A percentile compares a stretch with the other conserved stretches of the same genome.
Conservation (phyloP, 2,797 vertebrate species). For the Sebastes diaconus region DNA sequence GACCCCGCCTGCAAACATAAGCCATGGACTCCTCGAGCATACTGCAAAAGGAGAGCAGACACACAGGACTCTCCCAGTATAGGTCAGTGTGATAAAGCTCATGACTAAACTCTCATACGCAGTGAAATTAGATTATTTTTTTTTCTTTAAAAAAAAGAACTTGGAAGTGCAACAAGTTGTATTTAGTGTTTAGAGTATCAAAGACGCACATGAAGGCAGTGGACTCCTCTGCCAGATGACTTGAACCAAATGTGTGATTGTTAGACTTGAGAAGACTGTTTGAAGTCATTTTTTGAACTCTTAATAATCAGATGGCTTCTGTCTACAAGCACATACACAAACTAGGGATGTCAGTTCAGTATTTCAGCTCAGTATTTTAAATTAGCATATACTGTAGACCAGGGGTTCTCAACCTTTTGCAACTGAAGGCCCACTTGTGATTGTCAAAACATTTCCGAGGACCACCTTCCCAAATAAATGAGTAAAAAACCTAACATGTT, state of each 20-base stretch:
- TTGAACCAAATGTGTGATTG: too few species aligned
- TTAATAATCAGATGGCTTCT: not conserved
- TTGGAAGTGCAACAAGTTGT: not conserved
- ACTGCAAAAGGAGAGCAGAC: constrained; percentile 77
- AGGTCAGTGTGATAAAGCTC: constrained; percentile 45
- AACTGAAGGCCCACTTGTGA: too few species aligned
- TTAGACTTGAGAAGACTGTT: not conserved
- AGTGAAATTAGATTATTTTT: too few species aligned
- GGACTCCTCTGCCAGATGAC: not conserved
- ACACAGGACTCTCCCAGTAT: not conserved
- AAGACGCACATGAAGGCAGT: not conserved
- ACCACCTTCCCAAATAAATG: too few species aligned
- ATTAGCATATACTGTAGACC: too few species aligned
- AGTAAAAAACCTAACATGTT: too few species aligned
- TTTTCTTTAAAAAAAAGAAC: too few species aligned
- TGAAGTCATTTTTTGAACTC: not conserved
- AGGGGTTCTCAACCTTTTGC: too few species aligned
- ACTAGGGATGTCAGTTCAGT: too few species aligned
- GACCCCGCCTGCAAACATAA: constrained; percentile 83
- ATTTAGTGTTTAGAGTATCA: not conserved
- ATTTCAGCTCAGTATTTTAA: too few species aligned
- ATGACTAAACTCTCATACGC: not conserved
- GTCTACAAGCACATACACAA: too few species aligned
- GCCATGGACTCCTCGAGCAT: constrained; percentile 83
- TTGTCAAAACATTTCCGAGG: too few species aligned